Conservation (phyloP, 2,797 vertebrate species). For the Balearica regulorum region DNA sequence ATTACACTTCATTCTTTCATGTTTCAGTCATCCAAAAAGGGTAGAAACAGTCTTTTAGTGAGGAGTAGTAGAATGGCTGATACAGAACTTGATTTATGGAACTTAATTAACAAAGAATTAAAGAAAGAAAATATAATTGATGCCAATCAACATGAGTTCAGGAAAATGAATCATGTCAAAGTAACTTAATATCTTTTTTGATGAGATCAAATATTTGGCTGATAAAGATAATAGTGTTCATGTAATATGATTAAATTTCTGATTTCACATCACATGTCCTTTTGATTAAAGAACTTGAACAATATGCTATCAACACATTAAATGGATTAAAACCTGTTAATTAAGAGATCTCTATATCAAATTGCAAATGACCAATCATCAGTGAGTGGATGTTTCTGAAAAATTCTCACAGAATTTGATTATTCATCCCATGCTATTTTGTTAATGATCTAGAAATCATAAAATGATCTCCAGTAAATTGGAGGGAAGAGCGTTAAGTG, state of each 20-base stretch:
- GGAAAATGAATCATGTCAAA: conserved; percentile 20
- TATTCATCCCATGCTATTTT: not conserved
- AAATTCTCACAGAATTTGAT: not conserved
- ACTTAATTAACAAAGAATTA: conserved; percentile 34
- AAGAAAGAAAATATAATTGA: conserved; percentile 16
- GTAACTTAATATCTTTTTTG: conserved; percentile 29
- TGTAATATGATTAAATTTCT: conserved; percentile 36
- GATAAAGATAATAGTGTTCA: conserved; percentile 26
- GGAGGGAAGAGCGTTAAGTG: not conserved
- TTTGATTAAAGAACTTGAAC: conserved; percentile 52
- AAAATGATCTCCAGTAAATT: not conserved
- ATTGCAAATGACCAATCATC: conserved; percentile 8
- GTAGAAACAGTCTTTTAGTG: not conserved
- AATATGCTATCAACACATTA: conserved; percentile 29
- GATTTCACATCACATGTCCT: conserved; percentile 3
- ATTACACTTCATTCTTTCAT: not conserved
- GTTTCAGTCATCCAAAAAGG: not conserved
- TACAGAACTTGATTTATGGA: not conserved
- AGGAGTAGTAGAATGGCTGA: not conserved
- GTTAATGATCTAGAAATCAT: not conserved
- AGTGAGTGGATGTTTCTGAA: not conserved
- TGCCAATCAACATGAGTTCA: not conserved
- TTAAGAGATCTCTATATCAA: conserved; percentile 5
- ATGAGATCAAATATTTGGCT: conserved; percentile 43
- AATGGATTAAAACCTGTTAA: conserved; percentile 38